Base-by-base conservation (phyloP, 1,140 invertebrate genomes). In the Polyergus mexicanus region DNA sequence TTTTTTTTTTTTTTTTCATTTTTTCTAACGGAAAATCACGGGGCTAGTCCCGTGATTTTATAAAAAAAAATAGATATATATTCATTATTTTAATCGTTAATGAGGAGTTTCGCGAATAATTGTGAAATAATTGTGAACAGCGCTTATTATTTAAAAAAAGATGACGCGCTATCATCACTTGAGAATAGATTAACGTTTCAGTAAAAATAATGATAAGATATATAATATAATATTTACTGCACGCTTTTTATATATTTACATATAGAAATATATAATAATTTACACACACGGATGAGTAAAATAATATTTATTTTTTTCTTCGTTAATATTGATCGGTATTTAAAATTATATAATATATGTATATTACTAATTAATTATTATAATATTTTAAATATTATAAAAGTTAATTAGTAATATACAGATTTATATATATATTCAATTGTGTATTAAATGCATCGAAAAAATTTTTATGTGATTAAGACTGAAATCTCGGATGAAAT, bases 1-100 rank as follows among this genome's bases (percentile, higher is more conserved):
- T 84, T 76, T 77, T 88, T 87, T 41, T 41, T n/a, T 84, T 76
- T 77, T 88, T 47, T 84, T 90, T 84, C 47, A 38, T 66, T 80
- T 75, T 77, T 74, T 80, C 86, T 85, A 69, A 62, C 66, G 78
- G 68, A 89, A 87, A 89, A 89, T 87, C 75, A 81, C 60, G 54
- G 54, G 54, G 47, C 85, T 75, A 84, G 58, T 74, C 72, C 62
- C 41, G 60, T 60, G 63, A 87, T 74, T 32, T 32, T 32, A 32
- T 1, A 32, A 32, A 32, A 32, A 32, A 28, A 28, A 89, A 89
- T 89, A 54, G 66, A 58, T 60, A 1, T 41, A 47, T 16, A 66
- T 75, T 71, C 62, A 62, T 89, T 89, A 78, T 77, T 77, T 66
- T 16, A 77, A 38, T 5, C 8, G 60, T 84, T 86, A 86, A 84